Evolutionary conservation across 2,888 invertebrate genomes (phyloP), one percentile per base, ranked within the genome.

Genomic region (Acrobasis repandana): DNA sequence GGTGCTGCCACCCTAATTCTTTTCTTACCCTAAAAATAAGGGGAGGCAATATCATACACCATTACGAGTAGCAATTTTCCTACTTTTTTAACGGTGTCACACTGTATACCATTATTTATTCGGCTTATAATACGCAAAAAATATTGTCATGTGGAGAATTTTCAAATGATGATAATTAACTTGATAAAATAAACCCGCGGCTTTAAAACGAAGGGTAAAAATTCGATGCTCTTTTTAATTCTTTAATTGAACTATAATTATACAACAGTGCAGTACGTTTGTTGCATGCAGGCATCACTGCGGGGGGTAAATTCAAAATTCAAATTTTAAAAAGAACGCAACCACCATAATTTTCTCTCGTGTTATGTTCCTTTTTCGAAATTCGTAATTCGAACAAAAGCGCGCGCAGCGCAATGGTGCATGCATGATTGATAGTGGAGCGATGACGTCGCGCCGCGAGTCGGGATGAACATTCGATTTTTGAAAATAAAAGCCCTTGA

Each of bases 21-120:
- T 86, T 87, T 85, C 88, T 89, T 90, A 83, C 90, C 88, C 90
- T 76, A 84, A 82, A 81, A 85, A 83, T 83, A 74, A 85, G 85
- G 91, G 91, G 91, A 92, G 90, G 93, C 93, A 93, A 93, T 93
- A 93, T 93, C 92, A 93, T 92, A 92, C 92, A 90, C 93, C 93
- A 93, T 93, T 93, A n/a, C n/a, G n/a, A n/a, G n/a, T n/a, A 92
- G 89, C 92, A 88, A 92, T 92, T 91, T 92, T 83, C 85, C 79
- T 87, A 89, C 86, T 92, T 93, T 91, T 92, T 92, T 92, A 90
- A 91, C 91, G 87, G 85, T 90, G 91, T 91, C 89, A 86, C 90
- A 86, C 80, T 84, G 86, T 80, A 86, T 81, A 83, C 81, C 79
- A 73, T 82, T 77, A 79, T 80, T 75, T 76, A 74, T 75, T 52